Evolutionary conservation across 2,797 vertebrate genomes (phyloP).

Genomic region (Spinus pinus): DNA sequence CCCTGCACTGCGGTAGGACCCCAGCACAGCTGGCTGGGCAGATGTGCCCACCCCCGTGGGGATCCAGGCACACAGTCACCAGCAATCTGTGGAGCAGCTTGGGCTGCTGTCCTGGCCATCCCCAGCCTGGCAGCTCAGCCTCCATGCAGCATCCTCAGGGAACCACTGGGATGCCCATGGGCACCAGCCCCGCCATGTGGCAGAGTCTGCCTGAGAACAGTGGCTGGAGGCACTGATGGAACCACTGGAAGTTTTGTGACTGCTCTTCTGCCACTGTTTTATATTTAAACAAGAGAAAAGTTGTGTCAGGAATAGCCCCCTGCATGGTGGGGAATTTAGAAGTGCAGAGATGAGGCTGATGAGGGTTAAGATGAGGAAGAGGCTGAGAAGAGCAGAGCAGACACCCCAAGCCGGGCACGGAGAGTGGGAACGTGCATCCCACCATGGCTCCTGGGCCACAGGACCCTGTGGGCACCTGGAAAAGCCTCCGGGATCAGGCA

Average conservation of each 20-base stretch:
- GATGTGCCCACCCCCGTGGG: fast-evolving
- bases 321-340: fast-evolving
- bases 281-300: background rate
- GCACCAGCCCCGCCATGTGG: fast-evolving
- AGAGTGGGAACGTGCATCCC: fast-evolving
- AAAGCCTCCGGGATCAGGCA: fast-evolving
- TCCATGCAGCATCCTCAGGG: fast-evolving
- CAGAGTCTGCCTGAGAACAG: too few relatives aligned
- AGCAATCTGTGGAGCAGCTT: fast-evolving
- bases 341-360: background rate
- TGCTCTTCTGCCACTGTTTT: background rate
- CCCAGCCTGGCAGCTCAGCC: background rate
- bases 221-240: fast-evolving
- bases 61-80: fast-evolving
- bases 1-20: fast-evolving
- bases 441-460: fast-evolving
- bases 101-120: fast-evolving
- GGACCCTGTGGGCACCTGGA: fast-evolving
- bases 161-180: fast-evolving
- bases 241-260: too few relatives aligned
- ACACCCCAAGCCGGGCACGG: background rate
- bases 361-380: background rate
- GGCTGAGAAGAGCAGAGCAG: background rate
- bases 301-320: fast-evolving
- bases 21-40: background rate